Conservation (phyloP, 2,113 vertebrate species). For the Paracyprichromis sp. region DNA sequence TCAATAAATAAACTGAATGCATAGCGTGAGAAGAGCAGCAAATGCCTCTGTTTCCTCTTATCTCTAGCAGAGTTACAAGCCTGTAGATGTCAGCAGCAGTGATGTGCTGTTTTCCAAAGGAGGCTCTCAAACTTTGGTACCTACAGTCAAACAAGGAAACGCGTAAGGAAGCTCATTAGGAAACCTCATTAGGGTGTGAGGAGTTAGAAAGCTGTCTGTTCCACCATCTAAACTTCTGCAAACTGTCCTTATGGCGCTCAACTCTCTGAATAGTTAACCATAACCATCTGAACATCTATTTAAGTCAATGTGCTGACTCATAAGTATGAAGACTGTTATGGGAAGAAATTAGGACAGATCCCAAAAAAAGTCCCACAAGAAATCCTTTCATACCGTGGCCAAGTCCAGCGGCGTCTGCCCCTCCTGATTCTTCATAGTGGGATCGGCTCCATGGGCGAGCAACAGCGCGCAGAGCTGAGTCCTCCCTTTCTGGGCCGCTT, state of each 20-base stretch:
- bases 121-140: not conserved
- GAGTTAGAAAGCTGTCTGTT: not conserved
- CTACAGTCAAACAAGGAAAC: not conserved
- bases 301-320: not conserved
- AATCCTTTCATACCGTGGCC: constrained; percentile 60
- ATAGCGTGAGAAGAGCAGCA: not conserved
- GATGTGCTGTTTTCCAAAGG: not conserved
- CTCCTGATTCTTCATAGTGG: constrained; percentile 81
- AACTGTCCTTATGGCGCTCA: not conserved
- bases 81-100: not conserved
- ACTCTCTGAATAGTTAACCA: not conserved
- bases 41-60: not conserved
- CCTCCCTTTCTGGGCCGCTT: constrained; percentile 78
- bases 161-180: not conserved
- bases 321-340: not conserved
- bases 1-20: not conserved
- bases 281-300: not conserved
- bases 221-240: not conserved
- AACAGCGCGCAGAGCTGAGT: constrained; percentile 78
- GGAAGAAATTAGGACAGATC: not conserved
- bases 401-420: constrained; percentile 76
- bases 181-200: not conserved
- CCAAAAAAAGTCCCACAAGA: not conserved
- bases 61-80: not conserved
- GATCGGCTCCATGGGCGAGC: constrained; percentile 76